These are phyloP conservation scores for Scolopax bukidnonensis DNA, from an alignment of 2,797 vertebrate species.

Conservation along the genomic window DNA sequence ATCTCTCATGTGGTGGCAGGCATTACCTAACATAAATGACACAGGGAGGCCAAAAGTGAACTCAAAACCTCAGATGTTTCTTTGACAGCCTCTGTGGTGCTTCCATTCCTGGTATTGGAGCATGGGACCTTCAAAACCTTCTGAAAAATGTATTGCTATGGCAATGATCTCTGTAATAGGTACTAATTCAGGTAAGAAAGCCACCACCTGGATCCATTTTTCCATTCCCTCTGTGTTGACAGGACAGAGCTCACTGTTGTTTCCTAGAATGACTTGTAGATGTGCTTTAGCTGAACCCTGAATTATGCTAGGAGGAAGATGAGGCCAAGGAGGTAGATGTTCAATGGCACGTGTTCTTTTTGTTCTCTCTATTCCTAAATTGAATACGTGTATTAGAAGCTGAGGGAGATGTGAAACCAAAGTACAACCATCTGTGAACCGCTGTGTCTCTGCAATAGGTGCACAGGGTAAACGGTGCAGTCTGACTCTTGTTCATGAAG, in stretches of 20 bases:
- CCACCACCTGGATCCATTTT: background rate
- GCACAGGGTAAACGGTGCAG: background rate
- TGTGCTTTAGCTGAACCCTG: background rate
- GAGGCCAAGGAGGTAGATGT: background rate
- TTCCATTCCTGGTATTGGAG: background rate
- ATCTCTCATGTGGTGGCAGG: background rate
- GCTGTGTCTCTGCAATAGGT: background rate
- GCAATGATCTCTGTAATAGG: background rate
- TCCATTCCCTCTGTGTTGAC: accelerated
- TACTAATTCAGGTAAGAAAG: background rate
- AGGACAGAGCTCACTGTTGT: background rate
- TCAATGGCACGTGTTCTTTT: accelerated
- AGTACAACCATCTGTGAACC: background rate
- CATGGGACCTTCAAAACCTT: background rate
- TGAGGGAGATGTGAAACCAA: background rate
- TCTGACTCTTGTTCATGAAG: background rate
- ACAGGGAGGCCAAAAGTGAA: background rate
- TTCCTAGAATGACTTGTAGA: background rate
- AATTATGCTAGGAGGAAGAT: background rate
- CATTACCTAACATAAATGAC: background rate
- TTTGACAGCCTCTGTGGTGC: background rate
- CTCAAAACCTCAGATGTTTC: background rate
- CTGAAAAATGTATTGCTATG: background rate
- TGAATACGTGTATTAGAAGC: background rate
- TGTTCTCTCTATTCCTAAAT: background rate